phyloP scores from a whole-genome alignment of 1,140 invertebrate species.

The Bilobella aurantiaca region DNA sequence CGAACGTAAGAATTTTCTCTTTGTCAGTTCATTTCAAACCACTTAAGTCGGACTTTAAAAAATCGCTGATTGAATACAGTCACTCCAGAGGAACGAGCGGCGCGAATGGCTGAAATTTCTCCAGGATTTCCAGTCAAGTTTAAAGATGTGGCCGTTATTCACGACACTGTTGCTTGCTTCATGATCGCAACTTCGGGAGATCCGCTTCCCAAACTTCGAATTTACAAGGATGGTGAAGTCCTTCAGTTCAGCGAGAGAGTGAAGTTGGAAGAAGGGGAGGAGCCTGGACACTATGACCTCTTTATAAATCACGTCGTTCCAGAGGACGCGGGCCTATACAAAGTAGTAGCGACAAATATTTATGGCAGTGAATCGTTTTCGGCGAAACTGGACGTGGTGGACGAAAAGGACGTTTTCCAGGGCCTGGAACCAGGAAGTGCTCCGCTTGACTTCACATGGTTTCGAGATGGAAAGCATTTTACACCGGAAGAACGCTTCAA shows the following conservation, averaged over 20 bases:
- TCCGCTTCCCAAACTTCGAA: conserved; percentile 66
- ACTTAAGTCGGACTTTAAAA: too few relatives aligned
- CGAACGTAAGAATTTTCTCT: conserved; percentile 52
- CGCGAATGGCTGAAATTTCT: conserved; percentile 56
- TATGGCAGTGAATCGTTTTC: conserved; percentile 66
- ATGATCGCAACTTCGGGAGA: conserved; percentile 80
- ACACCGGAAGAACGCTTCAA: conserved; percentile 89
- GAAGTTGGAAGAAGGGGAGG: neutral
- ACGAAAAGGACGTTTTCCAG: conserved; percentile 69
- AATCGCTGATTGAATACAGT: conserved; percentile 43
- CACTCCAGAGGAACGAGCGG: conserved; percentile 54
- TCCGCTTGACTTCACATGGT: conserved; percentile 68
- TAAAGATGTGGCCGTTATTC: conserved; percentile 73
- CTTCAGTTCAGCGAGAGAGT: conserved; percentile 61
- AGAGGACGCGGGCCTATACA: conserved; percentile 76
- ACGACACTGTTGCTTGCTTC: conserved; percentile 76
- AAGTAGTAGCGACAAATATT: conserved; percentile 73
- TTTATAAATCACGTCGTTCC: conserved; percentile 70
- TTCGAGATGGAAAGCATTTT: conserved; percentile 75
- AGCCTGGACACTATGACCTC: conserved; percentile 78
- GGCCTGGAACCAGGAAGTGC: conserved; percentile 39
- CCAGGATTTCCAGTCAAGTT: conserved; percentile 70
- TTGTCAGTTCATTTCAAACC: neutral
- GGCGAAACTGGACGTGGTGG: conserved; percentile 51
- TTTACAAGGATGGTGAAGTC: conserved; percentile 69